These are phyloP conservation scores for Bufo gargarizans DNA, from an alignment of 2,113 vertebrate species.

Conservation along the genomic window DNA sequence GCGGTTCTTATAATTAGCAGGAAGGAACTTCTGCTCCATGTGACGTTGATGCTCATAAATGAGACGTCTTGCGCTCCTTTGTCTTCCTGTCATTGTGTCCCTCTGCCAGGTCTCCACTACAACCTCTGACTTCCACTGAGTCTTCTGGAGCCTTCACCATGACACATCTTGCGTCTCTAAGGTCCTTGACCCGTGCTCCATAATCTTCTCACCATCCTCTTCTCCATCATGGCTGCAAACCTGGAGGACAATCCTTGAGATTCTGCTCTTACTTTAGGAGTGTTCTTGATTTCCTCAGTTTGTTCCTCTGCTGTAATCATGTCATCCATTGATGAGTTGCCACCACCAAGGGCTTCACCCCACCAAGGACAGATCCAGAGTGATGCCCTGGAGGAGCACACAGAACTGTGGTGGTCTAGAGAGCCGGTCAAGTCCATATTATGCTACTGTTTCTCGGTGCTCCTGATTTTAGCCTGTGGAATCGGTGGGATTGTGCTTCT, in stretches of 20 bases:
- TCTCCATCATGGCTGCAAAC: not conserved
- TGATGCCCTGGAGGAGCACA: constrained; percentile 90
- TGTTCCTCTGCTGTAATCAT: constrained; percentile 63
- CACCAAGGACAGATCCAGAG: constrained; percentile 78
- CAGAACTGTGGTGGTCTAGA: constrained; percentile 97
- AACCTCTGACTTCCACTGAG: not conserved
- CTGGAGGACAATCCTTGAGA: not conserved
- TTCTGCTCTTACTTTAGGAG: not conserved
- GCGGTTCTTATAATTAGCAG: not conserved
- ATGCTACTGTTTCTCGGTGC: constrained; percentile 86
- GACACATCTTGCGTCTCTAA: not conserved
- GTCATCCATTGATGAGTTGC: constrained; percentile 80
- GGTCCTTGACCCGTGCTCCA: not conserved
- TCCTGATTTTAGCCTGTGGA: constrained; percentile 87
- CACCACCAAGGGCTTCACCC: constrained; percentile 64
- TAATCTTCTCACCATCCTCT: constrained; percentile 37
- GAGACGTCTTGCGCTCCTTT: not conserved
- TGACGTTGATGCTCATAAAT: not conserved
- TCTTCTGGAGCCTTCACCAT: not conserved
- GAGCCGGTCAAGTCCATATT: constrained; percentile 88
- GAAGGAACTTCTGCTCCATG: not conserved
- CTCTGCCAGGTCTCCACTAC: not conserved
- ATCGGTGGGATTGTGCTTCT: constrained; percentile 87
- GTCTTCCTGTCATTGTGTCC: constrained; percentile 26
- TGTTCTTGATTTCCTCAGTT: not conserved